A percentile compares a stretch with the other conserved stretches of the same genome.
phyloP scores from a whole-genome alignment of 2,113 vertebrate species.

The Aleadryas rufinucha region DNA sequence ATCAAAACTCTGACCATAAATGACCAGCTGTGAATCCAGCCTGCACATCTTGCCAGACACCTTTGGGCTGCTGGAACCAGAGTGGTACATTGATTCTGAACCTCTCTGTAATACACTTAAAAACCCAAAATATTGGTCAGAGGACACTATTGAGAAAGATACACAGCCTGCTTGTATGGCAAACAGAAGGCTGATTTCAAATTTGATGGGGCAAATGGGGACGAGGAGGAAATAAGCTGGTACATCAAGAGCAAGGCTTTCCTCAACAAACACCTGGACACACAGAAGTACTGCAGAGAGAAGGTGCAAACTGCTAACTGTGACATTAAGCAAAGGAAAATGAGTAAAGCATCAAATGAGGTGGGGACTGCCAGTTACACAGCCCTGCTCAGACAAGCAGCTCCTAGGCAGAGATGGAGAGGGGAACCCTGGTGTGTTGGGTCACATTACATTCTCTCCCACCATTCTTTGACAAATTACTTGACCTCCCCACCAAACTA shows the following conservation, averaged over 20 bases:
- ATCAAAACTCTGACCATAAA: not conserved
- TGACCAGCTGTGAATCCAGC: not conserved
- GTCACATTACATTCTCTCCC: not conserved
- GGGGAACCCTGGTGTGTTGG: not conserved
- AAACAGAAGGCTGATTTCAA: not conserved
- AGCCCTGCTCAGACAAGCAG: not conserved
- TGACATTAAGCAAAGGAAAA: not conserved
- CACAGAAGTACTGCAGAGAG: not conserved
- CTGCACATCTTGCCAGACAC: not conserved
- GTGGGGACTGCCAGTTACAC: not conserved
- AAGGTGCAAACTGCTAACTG: not conserved
- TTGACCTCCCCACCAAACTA: not conserved
- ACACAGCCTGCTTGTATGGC: not conserved
- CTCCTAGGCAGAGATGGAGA: not conserved
- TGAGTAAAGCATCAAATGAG: not conserved
- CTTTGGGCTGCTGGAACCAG: not conserved
- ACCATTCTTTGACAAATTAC: not conserved
- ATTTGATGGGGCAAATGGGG: not conserved
- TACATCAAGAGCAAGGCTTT: not conserved
- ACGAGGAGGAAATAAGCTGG: not conserved
- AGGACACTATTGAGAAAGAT: not conserved
- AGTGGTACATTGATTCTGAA: not conserved
- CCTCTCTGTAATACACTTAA: not conserved
- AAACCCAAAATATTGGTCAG: not conserved
- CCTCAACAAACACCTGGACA: not conserved